phyloP scores from a whole-genome alignment of 2,113 vertebrate genomes.

The Mustelus asterias region DNA sequence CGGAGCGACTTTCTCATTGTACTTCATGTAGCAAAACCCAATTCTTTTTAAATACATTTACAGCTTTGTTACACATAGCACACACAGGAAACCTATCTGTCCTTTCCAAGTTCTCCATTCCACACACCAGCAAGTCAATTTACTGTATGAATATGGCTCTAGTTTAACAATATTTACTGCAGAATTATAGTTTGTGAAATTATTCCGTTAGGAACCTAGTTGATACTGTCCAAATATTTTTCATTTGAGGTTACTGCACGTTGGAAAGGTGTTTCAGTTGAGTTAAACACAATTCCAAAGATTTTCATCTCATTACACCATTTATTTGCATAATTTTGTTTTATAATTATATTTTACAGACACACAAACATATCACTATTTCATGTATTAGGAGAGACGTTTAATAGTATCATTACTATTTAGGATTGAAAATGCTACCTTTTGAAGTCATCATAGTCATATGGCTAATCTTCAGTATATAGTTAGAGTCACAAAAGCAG shows the following conservation, averaged over 20 bases:
- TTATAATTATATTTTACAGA: neutral
- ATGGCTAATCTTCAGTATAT: neutral
- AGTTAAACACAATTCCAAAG: neutral
- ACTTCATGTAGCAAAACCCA: neutral
- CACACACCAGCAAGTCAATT: neutral
- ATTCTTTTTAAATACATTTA: neutral
- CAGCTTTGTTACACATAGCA: neutral
- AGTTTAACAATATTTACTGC: neutral
- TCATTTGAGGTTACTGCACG: neutral
- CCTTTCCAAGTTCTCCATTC: neutral
- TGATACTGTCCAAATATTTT: neutral
- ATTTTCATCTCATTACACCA: slow-evolving; percentile 11
- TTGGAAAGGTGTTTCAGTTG: neutral
- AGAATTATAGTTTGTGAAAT: neutral
- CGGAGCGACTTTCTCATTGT: no score
- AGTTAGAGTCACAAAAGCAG: slow-evolving; percentile 6
- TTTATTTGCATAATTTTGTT: neutral
- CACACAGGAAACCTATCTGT: neutral
- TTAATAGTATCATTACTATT: neutral
- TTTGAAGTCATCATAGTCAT: neutral
- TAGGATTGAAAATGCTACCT: slow-evolving; percentile 24
- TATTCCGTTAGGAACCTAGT: neutral
- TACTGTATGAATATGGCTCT: neutral
- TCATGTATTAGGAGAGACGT: neutral
- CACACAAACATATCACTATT: neutral